Evolutionary conservation across 2,797 vertebrate genomes (phyloP).

Genomic region (Pitangus sulphuratus): DNA sequence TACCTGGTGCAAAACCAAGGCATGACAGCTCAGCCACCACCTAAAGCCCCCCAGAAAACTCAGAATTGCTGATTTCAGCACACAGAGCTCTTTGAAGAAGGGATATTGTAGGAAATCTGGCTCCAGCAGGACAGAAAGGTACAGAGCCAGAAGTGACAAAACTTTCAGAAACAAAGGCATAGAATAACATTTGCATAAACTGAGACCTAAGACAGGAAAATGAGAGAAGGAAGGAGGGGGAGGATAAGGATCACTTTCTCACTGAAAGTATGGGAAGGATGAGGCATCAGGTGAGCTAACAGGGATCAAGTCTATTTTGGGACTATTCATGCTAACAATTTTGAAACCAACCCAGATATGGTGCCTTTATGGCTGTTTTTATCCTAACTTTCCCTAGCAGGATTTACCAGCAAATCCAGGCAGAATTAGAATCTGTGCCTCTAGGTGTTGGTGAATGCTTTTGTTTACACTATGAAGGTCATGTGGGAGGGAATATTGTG

Average conservation of each 20-base stretch:
- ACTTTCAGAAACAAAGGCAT: background rate
- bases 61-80: background rate
- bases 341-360: accelerated
- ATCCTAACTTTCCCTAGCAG: background rate
- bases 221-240: accelerated
- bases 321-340: background rate
- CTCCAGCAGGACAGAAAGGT: background rate
- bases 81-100: background rate
- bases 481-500: background rate
- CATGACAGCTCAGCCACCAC: background rate
- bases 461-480: accelerated
- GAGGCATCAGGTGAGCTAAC: background rate
- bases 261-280: background rate
- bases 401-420: background rate
- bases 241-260: background rate
- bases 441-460: accelerated
- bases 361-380: background rate
- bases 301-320: background rate
- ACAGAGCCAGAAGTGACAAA: background rate
- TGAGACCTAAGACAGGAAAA: background rate
- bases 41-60: background rate
- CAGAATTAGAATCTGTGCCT: background rate
- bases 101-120: background rate
- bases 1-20: background rate
- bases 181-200: background rate